Evolutionary conservation across 2,797 vertebrate species (phyloP), one percentile per base, ranked within the genome.

Genomic region (Propithecus perrieri): DNA sequence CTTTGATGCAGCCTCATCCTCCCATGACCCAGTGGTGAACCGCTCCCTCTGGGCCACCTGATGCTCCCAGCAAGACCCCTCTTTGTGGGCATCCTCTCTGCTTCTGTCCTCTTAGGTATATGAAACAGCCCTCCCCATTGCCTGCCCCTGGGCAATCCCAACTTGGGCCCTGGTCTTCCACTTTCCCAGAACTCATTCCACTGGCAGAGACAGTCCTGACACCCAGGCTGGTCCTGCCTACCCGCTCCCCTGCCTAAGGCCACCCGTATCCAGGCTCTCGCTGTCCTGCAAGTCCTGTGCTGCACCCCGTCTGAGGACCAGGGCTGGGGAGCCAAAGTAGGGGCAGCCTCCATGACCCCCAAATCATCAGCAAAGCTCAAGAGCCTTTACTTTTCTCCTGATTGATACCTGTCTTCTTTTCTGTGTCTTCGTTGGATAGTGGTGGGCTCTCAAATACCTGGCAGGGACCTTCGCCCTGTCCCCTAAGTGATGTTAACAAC

Each of bases 401-500:
- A 50, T 10, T 85, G 84, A 71, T 0, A 17, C 35, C 50, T 5
- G 8, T 72, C 10, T 2, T 24, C 69, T 67, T 71, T 67, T 4
- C 48, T 0, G 46, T 53, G 9, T n/a, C 48, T 63, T 90, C 9
- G 22, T 4, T 93, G 30, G 24, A 20, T 0, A 7, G 80, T 20
- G 35, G 28, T 0, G 10, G 63, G 55, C 46, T 76, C 59, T 11
- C 76, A 63, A 38, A 48, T 1, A 38, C 72, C 75, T 53, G 85
- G 76, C 26, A 80, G 41, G 11, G 91, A n/a, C 7, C 8, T 55
- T 5, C 71, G 2, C 24, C 5, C 0, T 4, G 2, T 2, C 0
- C 28, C 50, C 50, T 67, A 59, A 85, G 22, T 33, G 50, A 91
- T 24, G 53, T 79, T 55, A 15, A 72, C 50, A 89, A 63, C 20